Conservation (phyloP, 2,113 vertebrate genomes). For the Chroicocephalus ridibundus region DNA sequence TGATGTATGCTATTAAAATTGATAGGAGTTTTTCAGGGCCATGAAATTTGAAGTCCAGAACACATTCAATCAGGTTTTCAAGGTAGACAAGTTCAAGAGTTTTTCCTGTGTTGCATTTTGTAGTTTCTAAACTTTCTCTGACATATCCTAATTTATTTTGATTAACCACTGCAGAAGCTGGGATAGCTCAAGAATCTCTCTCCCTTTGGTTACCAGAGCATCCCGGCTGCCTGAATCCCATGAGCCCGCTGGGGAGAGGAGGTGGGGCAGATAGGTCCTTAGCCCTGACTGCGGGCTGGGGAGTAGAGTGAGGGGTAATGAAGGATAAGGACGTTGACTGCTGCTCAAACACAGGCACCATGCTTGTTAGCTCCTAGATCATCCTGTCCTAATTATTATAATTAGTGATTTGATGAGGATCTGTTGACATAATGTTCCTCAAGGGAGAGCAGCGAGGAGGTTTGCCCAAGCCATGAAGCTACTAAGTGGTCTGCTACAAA, state of each 20-base stretch:
- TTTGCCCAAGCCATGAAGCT: neutral
- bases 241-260: neutral
- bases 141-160: neutral
- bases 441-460: neutral
- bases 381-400: neutral
- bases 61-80: neutral
- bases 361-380: neutral
- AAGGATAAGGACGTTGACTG: neutral
- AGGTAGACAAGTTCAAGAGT: neutral
- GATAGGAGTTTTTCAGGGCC: neutral
- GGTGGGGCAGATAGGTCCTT: neutral
- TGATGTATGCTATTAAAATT: neutral
- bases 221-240: neutral
- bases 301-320: neutral
- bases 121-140: neutral
- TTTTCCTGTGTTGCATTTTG: neutral
- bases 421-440: neutral
- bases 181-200: neutral
- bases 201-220: neutral
- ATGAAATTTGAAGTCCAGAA: neutral
- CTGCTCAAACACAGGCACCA: neutral
- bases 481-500: neutral
- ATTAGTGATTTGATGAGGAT: slow-evolving; percentile 9
- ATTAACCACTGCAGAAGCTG: neutral
- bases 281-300: neutral